Conservation (phyloP, 1,140 invertebrate genomes). For the Drosophila insularis region DNA sequence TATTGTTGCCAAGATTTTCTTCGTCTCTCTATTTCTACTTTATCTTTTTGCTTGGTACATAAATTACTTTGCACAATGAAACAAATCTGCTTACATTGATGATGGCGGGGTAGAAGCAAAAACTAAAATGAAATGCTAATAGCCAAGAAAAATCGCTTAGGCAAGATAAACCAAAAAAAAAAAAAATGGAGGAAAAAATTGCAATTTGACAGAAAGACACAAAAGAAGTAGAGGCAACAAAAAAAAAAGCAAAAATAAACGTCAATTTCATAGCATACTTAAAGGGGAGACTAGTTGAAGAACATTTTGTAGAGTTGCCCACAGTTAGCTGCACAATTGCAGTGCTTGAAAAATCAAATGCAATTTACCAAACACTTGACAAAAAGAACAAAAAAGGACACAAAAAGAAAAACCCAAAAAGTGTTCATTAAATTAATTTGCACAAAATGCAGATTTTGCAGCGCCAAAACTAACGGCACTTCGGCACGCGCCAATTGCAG, state of each 20-base stretch:
- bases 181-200: neutral
- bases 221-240: slow-evolving; percentile 17
- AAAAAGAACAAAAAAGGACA: neutral
- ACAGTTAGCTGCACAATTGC: slow-evolving; percentile 21
- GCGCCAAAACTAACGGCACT: slow-evolving; percentile 59
- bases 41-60: slow-evolving; percentile 24
- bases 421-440: slow-evolving; percentile 80
- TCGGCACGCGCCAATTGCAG: slow-evolving; percentile 68
- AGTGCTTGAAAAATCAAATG: slow-evolving; percentile 39
- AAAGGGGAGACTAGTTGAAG: neutral
- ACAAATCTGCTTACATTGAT: slow-evolving; percentile 63
- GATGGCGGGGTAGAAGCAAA: slow-evolving; percentile 4
- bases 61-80: slow-evolving; percentile 43
- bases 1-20: slow-evolving; percentile 42
- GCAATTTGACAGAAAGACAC: slow-evolving; percentile 5
- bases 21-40: slow-evolving; percentile 22
- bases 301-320: neutral
- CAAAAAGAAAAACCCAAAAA: slow-evolving; percentile 45
- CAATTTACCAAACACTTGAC: slow-evolving; percentile 52
- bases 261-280: slow-evolving; percentile 18
- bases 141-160: slow-evolving; percentile 27
- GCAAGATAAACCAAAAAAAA: neutral
- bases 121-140: neutral
- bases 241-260: slow-evolving; percentile 4
- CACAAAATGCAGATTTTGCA: slow-evolving; percentile 74